Evolutionary conservation across 2,113 vertebrate genomes (phyloP).

Genomic region (Orycteropus afer): DNA sequence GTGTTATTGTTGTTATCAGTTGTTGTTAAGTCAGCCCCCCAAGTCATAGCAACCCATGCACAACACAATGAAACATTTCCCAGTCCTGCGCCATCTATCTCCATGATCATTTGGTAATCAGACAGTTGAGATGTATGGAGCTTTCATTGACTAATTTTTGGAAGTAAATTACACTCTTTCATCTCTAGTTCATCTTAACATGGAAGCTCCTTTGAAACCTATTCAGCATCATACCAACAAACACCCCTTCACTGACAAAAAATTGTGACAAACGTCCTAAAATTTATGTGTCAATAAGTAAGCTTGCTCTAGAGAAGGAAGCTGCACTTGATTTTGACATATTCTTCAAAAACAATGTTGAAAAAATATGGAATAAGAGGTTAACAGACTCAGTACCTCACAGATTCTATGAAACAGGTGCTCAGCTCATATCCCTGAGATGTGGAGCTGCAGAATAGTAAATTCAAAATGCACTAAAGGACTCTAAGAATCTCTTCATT

Average conservation of each 20-base stretch:
- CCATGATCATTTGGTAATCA: neutral
- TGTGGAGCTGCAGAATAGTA: neutral
- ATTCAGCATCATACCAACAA: neutral
- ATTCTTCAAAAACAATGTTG: neutral
- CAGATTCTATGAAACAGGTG: neutral
- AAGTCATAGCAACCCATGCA: too few relatives aligned
- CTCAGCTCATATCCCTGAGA: neutral
- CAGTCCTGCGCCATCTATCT: neutral
- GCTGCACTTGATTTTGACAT: neutral
- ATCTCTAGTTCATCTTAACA: too few relatives aligned
- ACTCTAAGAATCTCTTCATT: neutral
- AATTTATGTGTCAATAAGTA: neutral
- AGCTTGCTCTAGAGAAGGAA: neutral
- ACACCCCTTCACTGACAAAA: neutral
- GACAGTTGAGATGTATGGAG: neutral
- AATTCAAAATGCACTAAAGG: neutral
- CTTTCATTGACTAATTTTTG: neutral
- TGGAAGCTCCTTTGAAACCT: neutral
- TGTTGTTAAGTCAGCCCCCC: too few relatives aligned
- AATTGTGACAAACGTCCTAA: neutral
- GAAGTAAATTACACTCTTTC: neutral
- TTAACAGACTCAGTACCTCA: neutral
- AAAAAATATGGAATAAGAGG: neutral
- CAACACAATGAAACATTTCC: neutral
- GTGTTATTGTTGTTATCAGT: too few relatives aligned